Evolutionary conservation across 2,113 vertebrate species (phyloP).

Genomic region (Anas platyrhynchos): DNA sequence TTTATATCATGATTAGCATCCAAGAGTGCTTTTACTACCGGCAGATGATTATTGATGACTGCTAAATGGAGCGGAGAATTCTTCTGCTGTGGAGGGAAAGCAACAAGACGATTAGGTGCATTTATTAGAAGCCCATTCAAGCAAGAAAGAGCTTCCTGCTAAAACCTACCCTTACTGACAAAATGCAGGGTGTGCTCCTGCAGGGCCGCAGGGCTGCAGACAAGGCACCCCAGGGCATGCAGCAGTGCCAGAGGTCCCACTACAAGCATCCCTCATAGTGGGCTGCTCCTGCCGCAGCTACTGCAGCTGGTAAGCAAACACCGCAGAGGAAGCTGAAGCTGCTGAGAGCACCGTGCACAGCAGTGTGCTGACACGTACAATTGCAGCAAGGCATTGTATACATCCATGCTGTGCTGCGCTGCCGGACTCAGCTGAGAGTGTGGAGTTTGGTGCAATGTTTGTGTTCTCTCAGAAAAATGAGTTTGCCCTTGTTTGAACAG

Average conservation of each 20-base stretch:
- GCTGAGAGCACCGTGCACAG: rapidly evolving
- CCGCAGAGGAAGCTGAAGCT: not conserved
- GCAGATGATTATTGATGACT: slow-evolving; percentile 80
- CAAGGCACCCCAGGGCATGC: not conserved
- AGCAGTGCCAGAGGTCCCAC: no score
- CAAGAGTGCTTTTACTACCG: slow-evolving; percentile 81
- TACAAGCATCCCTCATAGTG: not conserved
- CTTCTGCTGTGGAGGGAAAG: slow-evolving; percentile 77
- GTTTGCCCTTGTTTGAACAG: not conserved
- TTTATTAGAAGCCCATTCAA: not conserved
- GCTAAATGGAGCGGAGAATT: slow-evolving; percentile 87
- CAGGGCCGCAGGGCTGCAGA: not conserved
- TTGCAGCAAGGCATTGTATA: rapidly evolving
- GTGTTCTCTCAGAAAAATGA: not conserved
- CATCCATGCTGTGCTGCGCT: not conserved
- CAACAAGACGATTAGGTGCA: not conserved
- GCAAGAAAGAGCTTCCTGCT: not conserved
- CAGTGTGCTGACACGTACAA: not conserved
- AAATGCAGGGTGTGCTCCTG: not conserved
- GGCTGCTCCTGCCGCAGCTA: not conserved
- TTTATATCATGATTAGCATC: slow-evolving; percentile 78
- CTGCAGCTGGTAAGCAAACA: not conserved
- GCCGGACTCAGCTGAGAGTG: not conserved
- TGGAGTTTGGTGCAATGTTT: not conserved
- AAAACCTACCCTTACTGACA: not conserved